Evolutionary conservation across 2,113 vertebrate genomes (phyloP).

Genomic region (Sinocyclocheilus grahami): DNA sequence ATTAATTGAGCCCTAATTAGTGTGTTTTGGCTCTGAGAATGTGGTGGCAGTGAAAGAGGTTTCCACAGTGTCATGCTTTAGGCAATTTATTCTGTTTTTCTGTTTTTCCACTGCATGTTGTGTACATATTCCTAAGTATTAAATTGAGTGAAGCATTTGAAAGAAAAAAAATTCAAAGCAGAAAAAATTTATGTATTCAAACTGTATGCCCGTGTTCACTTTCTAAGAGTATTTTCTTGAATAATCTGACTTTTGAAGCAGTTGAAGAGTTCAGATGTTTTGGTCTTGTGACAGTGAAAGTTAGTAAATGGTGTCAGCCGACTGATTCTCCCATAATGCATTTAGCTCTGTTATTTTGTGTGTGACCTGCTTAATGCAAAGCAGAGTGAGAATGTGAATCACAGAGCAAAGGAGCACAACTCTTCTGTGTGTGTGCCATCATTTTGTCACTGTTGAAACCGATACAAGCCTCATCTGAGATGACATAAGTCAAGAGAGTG

Average conservation of each 20-base stretch:
- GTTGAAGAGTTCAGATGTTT: slow-evolving; percentile 22
- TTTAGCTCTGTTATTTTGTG: background rate
- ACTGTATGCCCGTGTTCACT: background rate
- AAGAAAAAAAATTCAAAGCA: background rate
- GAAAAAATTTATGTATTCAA: background rate
- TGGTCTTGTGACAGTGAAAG: background rate
- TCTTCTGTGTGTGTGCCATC: background rate
- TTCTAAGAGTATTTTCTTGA: background rate
- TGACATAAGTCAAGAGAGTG: background rate
- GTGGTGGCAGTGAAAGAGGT: background rate
- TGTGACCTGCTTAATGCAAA: slow-evolving; percentile 9
- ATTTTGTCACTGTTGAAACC: background rate
- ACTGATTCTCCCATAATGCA: slow-evolving; percentile 2
- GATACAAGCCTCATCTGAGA: background rate
- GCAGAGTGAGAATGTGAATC: slow-evolving; percentile 6
- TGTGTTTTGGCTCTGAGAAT: slow-evolving; percentile 18
- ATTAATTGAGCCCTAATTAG: slow-evolving; percentile 48
- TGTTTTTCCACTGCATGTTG: background rate
- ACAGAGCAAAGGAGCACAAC: background rate
- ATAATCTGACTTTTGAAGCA: background rate
- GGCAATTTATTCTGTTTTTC: background rate
- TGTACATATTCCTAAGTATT: background rate
- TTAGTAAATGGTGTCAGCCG: slow-evolving; percentile 4
- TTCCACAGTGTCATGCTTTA: background rate
- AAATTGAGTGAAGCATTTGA: background rate